Conservation (phyloP, 2,113 vertebrate species). For the Galbula dea region DNA sequence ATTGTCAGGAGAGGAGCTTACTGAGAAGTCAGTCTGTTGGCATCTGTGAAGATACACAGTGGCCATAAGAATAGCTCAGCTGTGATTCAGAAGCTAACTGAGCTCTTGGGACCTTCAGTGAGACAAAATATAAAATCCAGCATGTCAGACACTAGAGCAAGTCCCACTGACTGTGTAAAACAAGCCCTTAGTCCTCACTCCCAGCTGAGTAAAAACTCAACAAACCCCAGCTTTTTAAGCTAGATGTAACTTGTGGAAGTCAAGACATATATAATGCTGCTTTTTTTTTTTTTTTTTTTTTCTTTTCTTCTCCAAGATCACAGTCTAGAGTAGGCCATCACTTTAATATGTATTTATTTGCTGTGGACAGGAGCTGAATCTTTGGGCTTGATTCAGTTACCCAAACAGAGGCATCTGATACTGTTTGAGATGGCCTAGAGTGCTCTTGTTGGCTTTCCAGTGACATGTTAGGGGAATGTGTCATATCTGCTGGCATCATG, state of each 20-base stretch:
- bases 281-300: neutral
- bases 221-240: neutral
- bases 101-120: neutral
- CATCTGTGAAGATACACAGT: fast-evolving
- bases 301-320: neutral
- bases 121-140: neutral
- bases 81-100: neutral
- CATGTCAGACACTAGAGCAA: neutral
- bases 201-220: neutral
- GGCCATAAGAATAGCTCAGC: neutral
- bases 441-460: neutral
- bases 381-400: neutral
- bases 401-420: neutral
- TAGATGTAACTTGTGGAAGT: neutral
- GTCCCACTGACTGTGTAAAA: neutral
- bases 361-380: neutral
- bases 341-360: neutral
- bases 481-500: neutral
- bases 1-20: neutral
- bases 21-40: neutral
- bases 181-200: no score
- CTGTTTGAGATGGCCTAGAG: neutral
- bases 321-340: neutral
- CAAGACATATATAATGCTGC: neutral
- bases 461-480: neutral